Percentiles rank a stretch among this genome's conserved stretches.
Evolutionary conservation across 2,113 vertebrate genomes (phyloP).

Genomic region (Pampusana beccarii): DNA sequence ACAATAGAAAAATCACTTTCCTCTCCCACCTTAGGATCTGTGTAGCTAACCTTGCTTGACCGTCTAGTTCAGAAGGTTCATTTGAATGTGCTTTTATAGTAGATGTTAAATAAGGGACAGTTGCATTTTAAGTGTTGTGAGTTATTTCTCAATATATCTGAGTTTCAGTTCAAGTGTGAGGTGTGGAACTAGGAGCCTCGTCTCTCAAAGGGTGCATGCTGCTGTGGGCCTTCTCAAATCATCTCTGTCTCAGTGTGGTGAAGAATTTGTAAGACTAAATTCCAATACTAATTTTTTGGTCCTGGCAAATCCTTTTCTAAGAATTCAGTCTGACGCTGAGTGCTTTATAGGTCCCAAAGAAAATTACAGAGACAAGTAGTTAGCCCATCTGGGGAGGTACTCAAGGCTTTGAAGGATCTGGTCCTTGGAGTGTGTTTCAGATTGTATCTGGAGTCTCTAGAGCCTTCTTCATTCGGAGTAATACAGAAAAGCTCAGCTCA

Average conservation of each 20-base stretch:
- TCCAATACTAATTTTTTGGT: background rate
- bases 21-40: constrained; percentile 7
- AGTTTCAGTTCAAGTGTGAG: background rate
- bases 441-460: background rate
- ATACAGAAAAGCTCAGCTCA: background rate
- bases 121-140: accelerated
- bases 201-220: background rate
- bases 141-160: background rate
- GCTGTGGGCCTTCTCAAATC: background rate
- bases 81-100: background rate
- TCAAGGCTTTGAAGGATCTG: background rate
- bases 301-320: background rate
- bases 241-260: background rate
- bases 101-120: background rate
- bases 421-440: background rate
- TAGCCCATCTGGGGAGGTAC: background rate
- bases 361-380: background rate
- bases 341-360: background rate
- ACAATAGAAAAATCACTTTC: constrained; percentile 16
- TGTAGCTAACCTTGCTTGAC: background rate
- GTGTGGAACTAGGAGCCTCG: background rate
- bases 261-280: background rate
- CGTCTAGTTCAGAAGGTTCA: background rate
- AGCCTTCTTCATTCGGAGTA: background rate
- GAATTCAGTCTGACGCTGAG: background rate